Evolutionary conservation across 2,888 invertebrate genomes (phyloP).

Genomic region (Cephus sareptanus): DNA sequence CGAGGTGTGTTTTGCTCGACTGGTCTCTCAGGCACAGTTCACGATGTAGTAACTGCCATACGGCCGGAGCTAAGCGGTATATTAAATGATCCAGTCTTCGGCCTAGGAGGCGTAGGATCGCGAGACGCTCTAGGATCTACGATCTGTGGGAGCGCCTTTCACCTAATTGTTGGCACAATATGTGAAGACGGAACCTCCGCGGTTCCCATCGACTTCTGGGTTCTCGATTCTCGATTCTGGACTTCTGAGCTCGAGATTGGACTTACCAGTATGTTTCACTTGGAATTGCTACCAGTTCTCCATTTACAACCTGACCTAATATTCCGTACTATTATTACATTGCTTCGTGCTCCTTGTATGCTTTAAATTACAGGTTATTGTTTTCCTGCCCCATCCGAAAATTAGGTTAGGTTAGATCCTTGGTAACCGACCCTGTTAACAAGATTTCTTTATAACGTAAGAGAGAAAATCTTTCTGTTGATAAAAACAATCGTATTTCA

Average conservation of each 20-base stretch:
- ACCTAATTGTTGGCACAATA: slow-evolving; percentile 66
- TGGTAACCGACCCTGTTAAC: not conserved
- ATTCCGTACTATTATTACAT: not conserved
- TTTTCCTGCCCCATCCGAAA: not conserved
- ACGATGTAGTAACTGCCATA: slow-evolving; percentile 35
- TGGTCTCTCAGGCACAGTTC: slow-evolving; percentile 28
- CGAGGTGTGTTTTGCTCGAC: slow-evolving; percentile 48
- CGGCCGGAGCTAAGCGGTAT: slow-evolving; percentile 44
- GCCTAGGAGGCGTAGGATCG: slow-evolving; percentile 4
- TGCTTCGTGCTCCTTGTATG: slow-evolving; percentile 7
- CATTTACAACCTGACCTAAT: not conserved
- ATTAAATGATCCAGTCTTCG: slow-evolving; percentile 54
- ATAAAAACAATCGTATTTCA: not conserved
- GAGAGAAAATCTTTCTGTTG: not conserved
- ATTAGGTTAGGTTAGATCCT: not conserved
- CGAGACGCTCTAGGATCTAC: slow-evolving; percentile 14
- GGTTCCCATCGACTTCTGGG: slow-evolving; percentile 59
- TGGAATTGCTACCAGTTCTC: slow-evolving; percentile 11
- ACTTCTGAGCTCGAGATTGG: not conserved
- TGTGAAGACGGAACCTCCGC: slow-evolving; percentile 62
- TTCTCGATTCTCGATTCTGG: not conserved
- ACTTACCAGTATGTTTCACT: slow-evolving; percentile 7
- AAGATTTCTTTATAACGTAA: not conserved
- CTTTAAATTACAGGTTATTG: slow-evolving; percentile 1
- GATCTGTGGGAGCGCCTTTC: slow-evolving; percentile 64